Evolutionary conservation across 1,140 invertebrate genomes (phyloP).

Genomic region (Antheraea mylitta): DNA sequence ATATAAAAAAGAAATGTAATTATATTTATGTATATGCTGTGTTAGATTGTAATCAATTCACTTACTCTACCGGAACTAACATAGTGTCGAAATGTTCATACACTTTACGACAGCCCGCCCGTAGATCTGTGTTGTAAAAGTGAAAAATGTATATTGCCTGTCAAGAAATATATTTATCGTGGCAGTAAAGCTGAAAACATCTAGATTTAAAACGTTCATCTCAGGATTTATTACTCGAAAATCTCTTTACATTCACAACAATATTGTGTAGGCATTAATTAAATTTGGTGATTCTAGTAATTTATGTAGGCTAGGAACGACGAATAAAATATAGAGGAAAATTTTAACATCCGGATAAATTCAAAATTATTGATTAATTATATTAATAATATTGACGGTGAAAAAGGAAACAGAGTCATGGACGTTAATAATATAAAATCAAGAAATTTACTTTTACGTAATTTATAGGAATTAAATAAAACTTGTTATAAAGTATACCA

Average conservation of each 20-base stretch:
- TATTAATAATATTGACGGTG: too few species aligned
- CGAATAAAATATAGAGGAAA: too few species aligned
- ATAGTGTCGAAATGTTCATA: constrained; percentile 12
- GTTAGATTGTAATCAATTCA: background rate
- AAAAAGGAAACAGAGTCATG: too few species aligned
- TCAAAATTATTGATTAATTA: too few species aligned
- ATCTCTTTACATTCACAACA: background rate
- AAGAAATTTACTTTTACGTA: too few species aligned
- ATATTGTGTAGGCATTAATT: background rate
- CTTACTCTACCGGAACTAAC: background rate
- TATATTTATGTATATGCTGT: background rate
- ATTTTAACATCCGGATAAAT: too few species aligned
- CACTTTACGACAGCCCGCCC: constrained; percentile 14
- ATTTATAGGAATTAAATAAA: too few species aligned
- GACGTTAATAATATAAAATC: too few species aligned
- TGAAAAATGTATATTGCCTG: constrained; percentile 53
- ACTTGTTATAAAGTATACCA: too few species aligned
- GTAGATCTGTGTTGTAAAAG: constrained; percentile 40
- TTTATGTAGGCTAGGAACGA: background rate
- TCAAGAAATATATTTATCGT: constrained; percentile 53
- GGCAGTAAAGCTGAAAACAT: constrained; percentile 44
- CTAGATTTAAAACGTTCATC: constrained; percentile 45
- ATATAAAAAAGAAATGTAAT: too few species aligned
- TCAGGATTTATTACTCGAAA: constrained; percentile 1
- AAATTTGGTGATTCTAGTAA: background rate